phyloP scores from a whole-genome alignment of 2,113 vertebrate genomes.

The Alectura lathami region DNA sequence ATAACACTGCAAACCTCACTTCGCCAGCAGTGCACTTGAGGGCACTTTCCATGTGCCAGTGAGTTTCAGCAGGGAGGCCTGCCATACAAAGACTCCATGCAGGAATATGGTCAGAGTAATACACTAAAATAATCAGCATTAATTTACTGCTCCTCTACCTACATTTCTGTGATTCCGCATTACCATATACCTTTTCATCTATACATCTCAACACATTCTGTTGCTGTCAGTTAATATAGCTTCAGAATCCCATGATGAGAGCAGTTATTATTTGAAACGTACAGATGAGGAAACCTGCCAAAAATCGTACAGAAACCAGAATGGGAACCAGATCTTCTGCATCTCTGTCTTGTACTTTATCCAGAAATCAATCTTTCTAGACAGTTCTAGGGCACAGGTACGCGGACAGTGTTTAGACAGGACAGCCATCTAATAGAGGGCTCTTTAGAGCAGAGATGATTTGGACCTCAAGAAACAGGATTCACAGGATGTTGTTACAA shows the following conservation, averaged over 20 bases:
- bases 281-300: conserved; percentile 54
- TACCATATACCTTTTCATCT: conserved; percentile 13
- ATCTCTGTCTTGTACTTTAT: not conserved
- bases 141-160: not conserved
- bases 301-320: conserved; percentile 51
- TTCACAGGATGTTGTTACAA: not conserved
- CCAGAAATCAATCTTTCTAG: conserved; percentile 38
- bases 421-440: not conserved
- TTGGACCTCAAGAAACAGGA: not conserved
- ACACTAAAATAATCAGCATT: not conserved
- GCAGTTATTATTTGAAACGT: conserved; percentile 20
- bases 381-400: conserved; percentile 20
- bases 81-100: not conserved
- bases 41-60: not conserved
- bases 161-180: not conserved
- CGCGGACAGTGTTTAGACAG: not conserved
- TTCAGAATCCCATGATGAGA: conserved; percentile 47
- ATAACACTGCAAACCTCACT: not conserved
- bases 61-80: not conserved
- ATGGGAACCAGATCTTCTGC: conserved; percentile 57
- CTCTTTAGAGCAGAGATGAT: not conserved
- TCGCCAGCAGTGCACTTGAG: not conserved
- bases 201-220: conserved; percentile 38
- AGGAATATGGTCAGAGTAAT: not conserved
- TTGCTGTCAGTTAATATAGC: conserved; percentile 33